Base-by-base conservation (phyloP, 2,888 invertebrate genomes). In the Aleiodes testaceus region DNA sequence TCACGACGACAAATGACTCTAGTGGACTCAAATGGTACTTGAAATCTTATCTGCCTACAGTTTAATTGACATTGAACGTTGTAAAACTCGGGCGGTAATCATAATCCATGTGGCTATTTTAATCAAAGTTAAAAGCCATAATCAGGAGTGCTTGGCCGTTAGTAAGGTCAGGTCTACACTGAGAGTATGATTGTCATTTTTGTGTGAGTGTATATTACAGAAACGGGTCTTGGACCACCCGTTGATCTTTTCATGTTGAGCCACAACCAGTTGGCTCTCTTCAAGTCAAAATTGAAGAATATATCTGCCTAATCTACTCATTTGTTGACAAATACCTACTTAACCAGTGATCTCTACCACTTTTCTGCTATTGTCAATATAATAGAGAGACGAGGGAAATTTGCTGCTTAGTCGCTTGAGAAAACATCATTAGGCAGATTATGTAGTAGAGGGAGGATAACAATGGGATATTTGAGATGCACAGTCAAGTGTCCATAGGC, bases 41-140 rank as follows among this genome's bases (percentile, higher is more conserved):
- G 20, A 53, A 53, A 50, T 64, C 69, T 69, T 69, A 69, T 69
- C 69, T 52, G 14, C 18, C 49, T 47, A 0, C 16, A 65, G 16
- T 49, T 47, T 50, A 44, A 26, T 44, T 64, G 52, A 69, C 53
- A 68, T 61, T 68, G 55, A 67, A 26, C 45, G 44, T 47, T 26
- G 55, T 30, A 55, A 52, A 55, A 45, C 22, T 20, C 9, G 45
- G 42, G 45, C 14, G 45, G 45, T 11, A 45, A 45, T 45, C 45
- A 45, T 45, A 45, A 14, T 14, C 45, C 45, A 45, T 45, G 45
- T 6, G 20, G 20, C 11, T 11, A 52, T 52, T 22, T 11, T 52
- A 52, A 52, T 52, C 20, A 20, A 20, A 26, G 55, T 65, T 36
- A 49, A 55, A 65, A 53, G 63, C 63, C 45, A 55, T 63, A 45